phyloP scores from a whole-genome alignment of 2,113 vertebrate species.

The Nyctibius bracteatus region DNA sequence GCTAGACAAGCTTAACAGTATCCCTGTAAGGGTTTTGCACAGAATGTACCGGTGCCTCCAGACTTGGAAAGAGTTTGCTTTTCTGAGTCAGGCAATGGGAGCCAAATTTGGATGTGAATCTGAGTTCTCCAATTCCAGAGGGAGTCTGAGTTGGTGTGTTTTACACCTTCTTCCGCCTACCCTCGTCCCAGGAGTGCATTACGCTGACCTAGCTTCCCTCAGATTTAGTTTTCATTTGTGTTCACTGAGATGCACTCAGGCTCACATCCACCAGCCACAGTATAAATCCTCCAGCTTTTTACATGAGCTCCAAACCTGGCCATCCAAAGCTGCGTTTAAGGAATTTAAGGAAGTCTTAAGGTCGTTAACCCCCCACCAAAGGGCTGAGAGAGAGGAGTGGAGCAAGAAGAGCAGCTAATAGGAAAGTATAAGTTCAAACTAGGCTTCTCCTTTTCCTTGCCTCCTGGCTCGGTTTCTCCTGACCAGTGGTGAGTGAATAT shows the following conservation, averaged over 20 bases:
- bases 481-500: background rate
- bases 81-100: background rate
- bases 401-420: background rate
- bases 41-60: conserved; percentile 38
- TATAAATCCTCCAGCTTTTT: background rate
- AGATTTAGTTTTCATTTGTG: conserved; percentile 22
- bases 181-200: conserved; percentile 11
- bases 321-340: background rate
- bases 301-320: background rate
- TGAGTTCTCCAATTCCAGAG: conserved; percentile 36
- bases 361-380: background rate
- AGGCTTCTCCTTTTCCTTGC: background rate
- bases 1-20: conserved; percentile 29
- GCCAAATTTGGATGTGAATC: conserved; percentile 61
- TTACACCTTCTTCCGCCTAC: conserved; percentile 54
- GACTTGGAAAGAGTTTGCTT: conserved; percentile 35
- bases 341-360: background rate
- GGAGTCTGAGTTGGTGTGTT: conserved; percentile 58
- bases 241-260: background rate
- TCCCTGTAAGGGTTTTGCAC: conserved; percentile 22
- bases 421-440: background rate
- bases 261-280: background rate
- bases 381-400: background rate
- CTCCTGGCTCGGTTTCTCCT: background rate
- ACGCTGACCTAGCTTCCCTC: conserved; percentile 24